A percentile compares a stretch with the other conserved stretches of the same genome.
Conservation (phyloP, 2,797 vertebrate genomes). For the Antennarius maculatus region DNA sequence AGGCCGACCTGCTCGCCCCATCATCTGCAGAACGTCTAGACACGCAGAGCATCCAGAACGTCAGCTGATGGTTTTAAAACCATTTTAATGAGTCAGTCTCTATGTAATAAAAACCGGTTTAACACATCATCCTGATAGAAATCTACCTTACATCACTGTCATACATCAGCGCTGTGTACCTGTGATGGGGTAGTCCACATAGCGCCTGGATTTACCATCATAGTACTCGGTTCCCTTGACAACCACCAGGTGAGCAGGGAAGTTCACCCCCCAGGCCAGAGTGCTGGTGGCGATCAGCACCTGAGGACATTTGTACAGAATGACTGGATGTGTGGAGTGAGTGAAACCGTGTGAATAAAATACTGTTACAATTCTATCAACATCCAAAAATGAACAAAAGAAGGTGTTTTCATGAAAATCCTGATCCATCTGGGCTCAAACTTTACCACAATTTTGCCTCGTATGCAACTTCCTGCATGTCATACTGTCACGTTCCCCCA, state of each 20-base stretch:
- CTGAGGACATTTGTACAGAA: constrained; percentile 70
- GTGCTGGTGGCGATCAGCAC: constrained; percentile 98
- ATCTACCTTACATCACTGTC: no score
- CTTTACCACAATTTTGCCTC: no score
- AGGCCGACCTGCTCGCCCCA: constrained; percentile 96
- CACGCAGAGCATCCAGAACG: constrained; percentile 23
- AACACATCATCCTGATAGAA: background rate
- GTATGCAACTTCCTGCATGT: no score
- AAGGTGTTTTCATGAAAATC: no score
- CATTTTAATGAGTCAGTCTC: no score
- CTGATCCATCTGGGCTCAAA: no score
- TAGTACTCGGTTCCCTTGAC: constrained; percentile 98
- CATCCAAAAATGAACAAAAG: no score
- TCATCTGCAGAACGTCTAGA: constrained; percentile 98
- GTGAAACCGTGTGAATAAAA: no score
- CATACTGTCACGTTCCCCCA: no score
- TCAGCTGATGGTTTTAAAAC: background rate
- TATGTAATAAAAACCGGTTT: background rate
- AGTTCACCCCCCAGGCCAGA: constrained; percentile 98
- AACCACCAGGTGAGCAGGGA: constrained; percentile 97
- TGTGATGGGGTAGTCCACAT: constrained; percentile 98
- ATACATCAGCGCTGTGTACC: constrained; percentile 74
- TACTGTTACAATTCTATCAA: no score
- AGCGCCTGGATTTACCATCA: constrained; percentile 95
- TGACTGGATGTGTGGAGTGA: no score